phyloP scores from a whole-genome alignment of 2,113 vertebrate species.

The Saiga tatarica region DNA sequence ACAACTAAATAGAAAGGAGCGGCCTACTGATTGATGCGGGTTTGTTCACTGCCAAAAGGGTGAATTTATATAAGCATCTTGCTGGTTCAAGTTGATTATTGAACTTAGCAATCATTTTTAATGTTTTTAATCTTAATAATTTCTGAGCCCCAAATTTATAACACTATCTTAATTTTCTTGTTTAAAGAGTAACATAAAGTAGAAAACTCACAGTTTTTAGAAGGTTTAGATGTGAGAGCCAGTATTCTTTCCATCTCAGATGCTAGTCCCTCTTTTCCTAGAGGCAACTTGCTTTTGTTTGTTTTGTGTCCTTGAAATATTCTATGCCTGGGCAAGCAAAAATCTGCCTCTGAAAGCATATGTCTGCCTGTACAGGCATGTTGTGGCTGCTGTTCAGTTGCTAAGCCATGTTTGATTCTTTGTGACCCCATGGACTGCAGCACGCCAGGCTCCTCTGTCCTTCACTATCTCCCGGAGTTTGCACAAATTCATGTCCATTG shows the following conservation, averaged over 20 bases:
- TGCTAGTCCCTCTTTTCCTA: neutral
- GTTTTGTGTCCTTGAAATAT: neutral
- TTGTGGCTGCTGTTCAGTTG: neutral
- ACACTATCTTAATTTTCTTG: neutral
- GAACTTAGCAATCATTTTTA: neutral
- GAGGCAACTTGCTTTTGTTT: neutral
- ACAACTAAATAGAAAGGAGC: neutral
- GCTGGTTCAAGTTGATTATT: neutral
- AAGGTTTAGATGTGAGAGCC: neutral
- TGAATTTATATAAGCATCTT: neutral
- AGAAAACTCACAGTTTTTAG: neutral
- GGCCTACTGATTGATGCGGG: neutral
- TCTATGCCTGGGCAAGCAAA: neutral
- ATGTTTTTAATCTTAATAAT: slow-evolving; percentile 1
- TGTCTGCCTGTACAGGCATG: neutral
- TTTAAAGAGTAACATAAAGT: neutral
- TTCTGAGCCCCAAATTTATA: neutral
- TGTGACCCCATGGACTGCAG: neutral
- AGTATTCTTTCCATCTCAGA: neutral
- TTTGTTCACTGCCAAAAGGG: neutral
- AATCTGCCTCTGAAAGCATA: neutral
- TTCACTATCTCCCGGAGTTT: neutral
- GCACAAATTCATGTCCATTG: neutral
- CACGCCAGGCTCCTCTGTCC: neutral
- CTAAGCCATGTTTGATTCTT: neutral